Base-by-base conservation (phyloP, 2,888 invertebrate genomes). In the Hypena proboscidalis region DNA sequence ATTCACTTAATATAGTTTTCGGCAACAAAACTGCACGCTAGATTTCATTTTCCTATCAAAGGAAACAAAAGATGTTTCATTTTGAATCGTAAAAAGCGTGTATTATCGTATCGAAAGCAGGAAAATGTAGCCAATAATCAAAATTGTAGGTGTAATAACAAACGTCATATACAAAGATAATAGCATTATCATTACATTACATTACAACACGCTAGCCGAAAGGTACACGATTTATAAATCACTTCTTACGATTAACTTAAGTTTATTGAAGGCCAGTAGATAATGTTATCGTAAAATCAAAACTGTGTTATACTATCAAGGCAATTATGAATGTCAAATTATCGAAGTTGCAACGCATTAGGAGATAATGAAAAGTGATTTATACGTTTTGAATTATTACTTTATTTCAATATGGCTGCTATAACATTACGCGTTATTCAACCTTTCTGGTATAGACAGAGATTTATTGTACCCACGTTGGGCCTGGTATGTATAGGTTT, bases 241-340 rank as follows among this genome's bases (percentile, higher is more conserved):
- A 41, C 31, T 39, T 47, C 4, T 39, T 50, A 40, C 35, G 47
- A 61, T 38, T 49, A 49, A 47, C 39, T 44, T 32, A 29, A 39
- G 23, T 45, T 26, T 15, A 22, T n/a, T 13, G 52, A 64, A 65
- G 65, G 56, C 45, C 46, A 31, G 3, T 30, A 32, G 61, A 61
- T 64, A 56, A 27, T 30, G 36, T 10, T 58, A 63, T 63, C 52
- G 27, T 53, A 52, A 58, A 58, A 60, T 51, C 58, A 45, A 56
- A 65, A 53, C 23, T 34, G 32, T 61, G 58, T 64, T 50, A 6
- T 34, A 31, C 39, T 46, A 39, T 38, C 38, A 46, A 33, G 35
- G 39, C 48, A 40, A 40, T 50, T 21, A 41, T 39, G 31, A 63
- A 45, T 44, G 40, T 43, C 42, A 37, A 27, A 25, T 39, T 52